These are phyloP conservation scores for Brachyopa scutellaris DNA, from an alignment of 2,888 invertebrate genomes.

Conservation along the genomic window DNA sequence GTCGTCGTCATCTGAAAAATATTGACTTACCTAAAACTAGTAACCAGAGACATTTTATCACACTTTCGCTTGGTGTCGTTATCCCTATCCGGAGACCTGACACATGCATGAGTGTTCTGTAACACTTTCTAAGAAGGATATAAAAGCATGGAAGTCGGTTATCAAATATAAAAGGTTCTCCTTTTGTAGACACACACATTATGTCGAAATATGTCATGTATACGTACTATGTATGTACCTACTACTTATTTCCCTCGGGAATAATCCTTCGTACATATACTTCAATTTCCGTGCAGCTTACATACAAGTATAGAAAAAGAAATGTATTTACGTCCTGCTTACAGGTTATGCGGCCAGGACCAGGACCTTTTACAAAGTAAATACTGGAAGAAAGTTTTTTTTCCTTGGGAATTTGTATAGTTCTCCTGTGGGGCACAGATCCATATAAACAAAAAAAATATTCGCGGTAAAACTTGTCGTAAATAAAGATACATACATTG, in stretches of 20 bases:
- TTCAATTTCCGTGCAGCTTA: constrained; percentile 24
- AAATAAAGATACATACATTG: neutral
- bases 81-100: constrained; percentile 14
- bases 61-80: neutral
- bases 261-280: constrained; percentile 25
- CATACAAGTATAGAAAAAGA: too few species aligned
- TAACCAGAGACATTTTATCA: neutral
- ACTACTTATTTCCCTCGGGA: constrained; percentile 5
- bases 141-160: constrained; percentile 33
- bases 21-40: neutral
- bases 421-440: neutral
- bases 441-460: neutral
- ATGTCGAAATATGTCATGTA: neutral
- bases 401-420: neutral
- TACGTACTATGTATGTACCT: too few species aligned
- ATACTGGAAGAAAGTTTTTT: constrained; percentile 4
- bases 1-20: too few species aligned
- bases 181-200: neutral
- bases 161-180: constrained; percentile 11
- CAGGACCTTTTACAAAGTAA: neutral
- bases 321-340: neutral
- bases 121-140: constrained; percentile 30
- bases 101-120: constrained; percentile 10
- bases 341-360: neutral
- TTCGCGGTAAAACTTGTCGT: neutral